Conservation (phyloP, 1,140 invertebrate genomes). For the Hesperophylax magnus region DNA sequence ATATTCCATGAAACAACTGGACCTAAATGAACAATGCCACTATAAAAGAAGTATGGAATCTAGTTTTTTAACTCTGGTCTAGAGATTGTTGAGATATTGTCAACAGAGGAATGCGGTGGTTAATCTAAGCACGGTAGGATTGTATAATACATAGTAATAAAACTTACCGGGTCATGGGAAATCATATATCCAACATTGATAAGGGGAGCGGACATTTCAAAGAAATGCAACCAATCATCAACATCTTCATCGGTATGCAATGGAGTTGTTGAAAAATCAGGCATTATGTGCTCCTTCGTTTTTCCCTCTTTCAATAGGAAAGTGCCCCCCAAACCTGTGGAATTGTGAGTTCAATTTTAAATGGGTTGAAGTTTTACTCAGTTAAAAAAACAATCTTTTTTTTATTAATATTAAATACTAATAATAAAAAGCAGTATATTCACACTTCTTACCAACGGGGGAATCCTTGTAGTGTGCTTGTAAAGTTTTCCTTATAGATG, state of each 20-base stretch:
- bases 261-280: slow-evolving; percentile 86
- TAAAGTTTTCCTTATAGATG: slow-evolving; percentile 83
- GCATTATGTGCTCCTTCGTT: slow-evolving; percentile 94
- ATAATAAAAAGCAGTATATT: not conserved
- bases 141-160: too few relatives aligned
- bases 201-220: slow-evolving; percentile 89
- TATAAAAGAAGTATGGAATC: too few relatives aligned
- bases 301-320: slow-evolving; percentile 88
- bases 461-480: slow-evolving; percentile 79
- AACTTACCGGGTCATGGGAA: slow-evolving; percentile 85
- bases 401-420: slow-evolving; percentile 4
- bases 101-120: too few relatives aligned
- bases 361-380: too few relatives aligned
- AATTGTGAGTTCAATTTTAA: too few relatives aligned
- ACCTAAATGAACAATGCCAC: too few relatives aligned
- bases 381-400: slow-evolving; percentile 10
- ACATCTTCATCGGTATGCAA: slow-evolving; percentile 81
- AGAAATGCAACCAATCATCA: slow-evolving; percentile 93
- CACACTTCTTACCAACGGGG: slow-evolving; percentile 76
- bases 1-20: too few relatives aligned
- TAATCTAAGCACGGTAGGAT: too few relatives aligned
- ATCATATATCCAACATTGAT: slow-evolving; percentile 90
- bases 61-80: too few relatives aligned
- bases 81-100: too few relatives aligned
- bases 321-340: slow-evolving; percentile 86